Conservation (phyloP, 2,113 vertebrate genomes). For the Vidua chalybeata region DNA sequence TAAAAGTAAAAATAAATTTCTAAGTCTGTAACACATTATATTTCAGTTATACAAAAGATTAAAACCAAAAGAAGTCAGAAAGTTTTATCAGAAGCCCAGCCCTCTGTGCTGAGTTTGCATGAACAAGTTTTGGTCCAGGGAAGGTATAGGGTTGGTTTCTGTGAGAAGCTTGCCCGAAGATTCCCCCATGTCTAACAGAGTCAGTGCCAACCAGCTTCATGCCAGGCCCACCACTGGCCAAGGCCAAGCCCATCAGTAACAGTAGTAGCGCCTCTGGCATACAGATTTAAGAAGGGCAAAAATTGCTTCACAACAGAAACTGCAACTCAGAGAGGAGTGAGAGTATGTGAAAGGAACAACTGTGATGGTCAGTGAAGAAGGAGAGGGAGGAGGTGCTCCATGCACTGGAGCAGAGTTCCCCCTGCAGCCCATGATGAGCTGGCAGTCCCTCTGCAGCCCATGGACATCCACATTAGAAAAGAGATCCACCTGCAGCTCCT, state of each 20-base stretch:
- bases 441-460: neutral
- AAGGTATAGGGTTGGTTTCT: neutral
- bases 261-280: neutral
- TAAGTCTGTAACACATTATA: neutral
- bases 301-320: neutral
- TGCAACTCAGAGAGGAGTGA: neutral
- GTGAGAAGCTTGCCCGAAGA: neutral
- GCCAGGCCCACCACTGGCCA: neutral
- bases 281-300: neutral
- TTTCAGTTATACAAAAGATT: neutral
- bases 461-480: fast-evolving
- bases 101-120: neutral
- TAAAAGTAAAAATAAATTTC: neutral
- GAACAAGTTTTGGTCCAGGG: neutral
- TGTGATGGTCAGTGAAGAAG: neutral
- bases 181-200: neutral
- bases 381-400: neutral
- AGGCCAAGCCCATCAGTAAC: too few species aligned
- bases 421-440: neutral
- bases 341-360: neutral
- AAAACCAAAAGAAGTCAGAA: neutral
- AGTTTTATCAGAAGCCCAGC: neutral
- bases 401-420: neutral
- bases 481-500: neutral
- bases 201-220: neutral